phyloP scores from a whole-genome alignment of 1,140 invertebrate genomes.

The Calliopsis andreniformis region DNA sequence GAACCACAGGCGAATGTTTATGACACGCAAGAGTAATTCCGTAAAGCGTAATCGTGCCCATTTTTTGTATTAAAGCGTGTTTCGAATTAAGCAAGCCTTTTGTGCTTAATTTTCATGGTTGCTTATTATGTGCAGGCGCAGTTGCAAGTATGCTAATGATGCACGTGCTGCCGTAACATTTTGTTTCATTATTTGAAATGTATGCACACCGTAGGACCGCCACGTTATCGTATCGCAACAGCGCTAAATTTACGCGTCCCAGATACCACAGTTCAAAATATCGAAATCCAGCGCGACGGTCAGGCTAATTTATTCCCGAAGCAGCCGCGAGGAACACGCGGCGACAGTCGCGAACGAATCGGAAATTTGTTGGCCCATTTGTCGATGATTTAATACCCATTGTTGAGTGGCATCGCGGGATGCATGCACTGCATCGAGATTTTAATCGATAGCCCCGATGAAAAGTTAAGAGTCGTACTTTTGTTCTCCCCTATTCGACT shows the following conservation, averaged over 20 bases:
- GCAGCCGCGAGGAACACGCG: background rate
- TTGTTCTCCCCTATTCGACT: conserved; percentile 12
- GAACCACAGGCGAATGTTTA: too few species aligned
- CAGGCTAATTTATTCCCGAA: background rate
- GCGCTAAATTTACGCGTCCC: background rate
- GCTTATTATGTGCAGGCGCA: background rate
- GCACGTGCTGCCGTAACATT: background rate
- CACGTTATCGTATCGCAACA: background rate
- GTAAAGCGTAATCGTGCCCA: background rate
- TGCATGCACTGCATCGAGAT: conserved; percentile 19
- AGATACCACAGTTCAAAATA: background rate
- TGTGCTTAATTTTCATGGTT: background rate
- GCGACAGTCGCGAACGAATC: background rate
- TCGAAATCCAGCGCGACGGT: background rate
- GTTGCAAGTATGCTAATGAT: background rate
- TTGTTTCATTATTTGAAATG: conserved; percentile 1
- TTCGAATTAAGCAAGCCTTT: background rate
- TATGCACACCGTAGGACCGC: background rate
- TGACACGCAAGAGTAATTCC: background rate
- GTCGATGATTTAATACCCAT: background rate
- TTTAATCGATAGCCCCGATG: conserved; percentile 29
- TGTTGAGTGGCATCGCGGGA: background rate
- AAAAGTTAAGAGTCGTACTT: conserved; percentile 31
- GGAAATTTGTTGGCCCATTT: background rate
- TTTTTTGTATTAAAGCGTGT: background rate